Percentiles rank a stretch among this genome's conserved stretches.
These are phyloP conservation scores for Cyprinodon tularosa DNA, from an alignment of 2,113 vertebrate genomes.

Conservation along the genomic window DNA sequence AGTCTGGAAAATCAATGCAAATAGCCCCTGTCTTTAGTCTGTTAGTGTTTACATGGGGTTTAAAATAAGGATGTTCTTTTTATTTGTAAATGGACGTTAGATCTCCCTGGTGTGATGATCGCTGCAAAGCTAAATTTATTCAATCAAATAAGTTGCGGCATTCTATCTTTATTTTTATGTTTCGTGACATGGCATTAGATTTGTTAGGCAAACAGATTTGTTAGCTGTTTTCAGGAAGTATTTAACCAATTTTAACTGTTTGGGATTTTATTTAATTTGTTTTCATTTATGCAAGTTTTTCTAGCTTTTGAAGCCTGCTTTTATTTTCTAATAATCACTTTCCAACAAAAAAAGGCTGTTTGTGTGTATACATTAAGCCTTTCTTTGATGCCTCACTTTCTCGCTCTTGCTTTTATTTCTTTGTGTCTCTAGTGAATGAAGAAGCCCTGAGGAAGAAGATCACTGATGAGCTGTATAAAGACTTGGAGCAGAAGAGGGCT, in stretches of 20 bases:
- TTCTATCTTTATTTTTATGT: background rate
- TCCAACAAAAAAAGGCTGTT: background rate
- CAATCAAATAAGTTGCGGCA: background rate
- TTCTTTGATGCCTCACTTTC: background rate
- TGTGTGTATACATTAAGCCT: background rate
- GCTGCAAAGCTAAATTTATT: background rate
- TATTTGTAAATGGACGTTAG: background rate
- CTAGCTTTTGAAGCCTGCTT: no score
- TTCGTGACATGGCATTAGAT: background rate
- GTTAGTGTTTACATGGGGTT: no score
- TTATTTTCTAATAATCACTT: background rate
- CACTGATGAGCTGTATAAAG: constrained; percentile 73
- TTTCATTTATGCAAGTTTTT: no score
- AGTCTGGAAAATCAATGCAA: no score
- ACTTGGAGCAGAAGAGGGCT: constrained; percentile 71
- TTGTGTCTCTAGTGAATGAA: constrained; percentile 69
- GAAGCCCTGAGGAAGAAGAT: constrained; percentile 78
- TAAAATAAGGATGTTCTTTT: background rate
- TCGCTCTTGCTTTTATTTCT: constrained; percentile 3
- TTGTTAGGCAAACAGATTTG: background rate
- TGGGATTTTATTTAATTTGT: background rate
- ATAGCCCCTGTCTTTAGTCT: no score
- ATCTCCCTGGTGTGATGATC: background rate
- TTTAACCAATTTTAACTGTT: background rate
- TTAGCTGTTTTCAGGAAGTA: background rate